These are phyloP conservation scores for Microctenopoma lineatum DNA, from an alignment of 2,797 vertebrate species.

Conservation along the genomic window DNA sequence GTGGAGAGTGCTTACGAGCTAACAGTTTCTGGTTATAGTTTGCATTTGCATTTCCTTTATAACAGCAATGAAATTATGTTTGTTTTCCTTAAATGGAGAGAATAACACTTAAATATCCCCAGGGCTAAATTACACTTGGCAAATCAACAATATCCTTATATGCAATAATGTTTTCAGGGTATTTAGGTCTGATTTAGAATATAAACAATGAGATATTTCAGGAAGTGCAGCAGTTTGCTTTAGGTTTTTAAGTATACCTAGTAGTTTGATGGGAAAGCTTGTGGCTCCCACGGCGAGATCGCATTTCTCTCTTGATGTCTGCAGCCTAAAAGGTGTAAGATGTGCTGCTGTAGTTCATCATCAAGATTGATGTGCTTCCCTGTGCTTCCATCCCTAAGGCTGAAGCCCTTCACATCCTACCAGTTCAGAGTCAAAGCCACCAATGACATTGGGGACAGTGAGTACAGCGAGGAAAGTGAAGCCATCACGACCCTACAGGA, in stretches of 20 bases:
- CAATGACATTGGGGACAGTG: slow-evolving; percentile 97
- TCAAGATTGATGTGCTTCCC: slow-evolving; percentile 29
- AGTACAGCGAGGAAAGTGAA: slow-evolving; percentile 95
- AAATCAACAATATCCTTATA: slow-evolving; percentile 26
- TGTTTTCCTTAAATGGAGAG: slow-evolving; percentile 8
- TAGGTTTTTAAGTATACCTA: slow-evolving; percentile 6
- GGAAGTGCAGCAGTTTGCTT: not conserved
- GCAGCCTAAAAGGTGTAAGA: slow-evolving; percentile 26
- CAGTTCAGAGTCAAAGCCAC: slow-evolving; percentile 97
- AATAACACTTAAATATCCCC: slow-evolving; percentile 11
- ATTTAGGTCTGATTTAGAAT: slow-evolving; percentile 3
- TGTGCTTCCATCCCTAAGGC: slow-evolving; percentile 72
- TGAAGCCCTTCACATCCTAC: slow-evolving; percentile 98
- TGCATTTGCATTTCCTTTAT: not conserved
- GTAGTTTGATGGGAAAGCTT: not conserved
- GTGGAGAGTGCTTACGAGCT: slow-evolving; percentile 68
- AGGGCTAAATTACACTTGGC: not conserved
- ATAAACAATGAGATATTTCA: slow-evolving; percentile 11
- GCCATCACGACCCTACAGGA: slow-evolving; percentile 96
- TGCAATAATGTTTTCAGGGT: slow-evolving; percentile 13
- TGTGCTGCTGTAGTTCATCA: slow-evolving; percentile 18
- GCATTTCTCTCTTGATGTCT: slow-evolving; percentile 30
- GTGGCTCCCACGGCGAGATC: not conserved
- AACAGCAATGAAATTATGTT: not conserved
- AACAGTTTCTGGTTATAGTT: not conserved